Evolutionary conservation across 2,888 invertebrate species (phyloP), one percentile per base, ranked within the genome.

Genomic region (Stenodera caucasica): DNA sequence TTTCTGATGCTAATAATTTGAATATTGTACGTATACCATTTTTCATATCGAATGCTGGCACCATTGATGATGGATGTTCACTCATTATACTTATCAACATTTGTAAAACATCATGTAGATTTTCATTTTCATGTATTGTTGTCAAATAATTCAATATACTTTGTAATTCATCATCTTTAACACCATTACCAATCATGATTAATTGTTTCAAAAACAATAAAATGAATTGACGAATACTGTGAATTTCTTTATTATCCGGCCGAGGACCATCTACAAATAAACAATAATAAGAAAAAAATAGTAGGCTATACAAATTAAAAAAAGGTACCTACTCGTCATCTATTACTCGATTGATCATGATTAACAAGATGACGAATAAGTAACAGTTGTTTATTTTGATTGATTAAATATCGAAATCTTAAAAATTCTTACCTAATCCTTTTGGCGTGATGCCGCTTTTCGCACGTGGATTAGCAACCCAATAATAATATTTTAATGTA

Each of bases 111-210:
- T 99, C 99, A 78, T 97, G 96, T 63, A 99, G 85, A 81, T 99
- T 99, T 81, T 99, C 98, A 81, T 98, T 98, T 92, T 98, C 98
- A 78, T 98, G 94, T 85, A 98, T 94, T 63, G 98, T 98, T 30
- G 97, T 96, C 71, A 99, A 84, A 81, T 97, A 98, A 84, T 99
- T 99, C 63, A 99, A 86, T 78, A 99, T 93, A 72, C 96, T 96
- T 82, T 99, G 98, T 57, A 99, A 85, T 80, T 99, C 99, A 81
- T 99, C 99, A 77, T 99, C 98, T 80, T 98, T 96, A 45, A 97
- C 94, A 30, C 97, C 97, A 78, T 95, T 95, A 23, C 97, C 94
- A 80, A 97, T 93, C 91, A 96, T 92, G 74, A 98, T 96, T 53
- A 98, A 84, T 81, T 98, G 96, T 81, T 97, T 96, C 67, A 98